Percentiles rank a stretch among this genome's conserved stretches.
Conservation (phyloP, 1,140 invertebrate species). For the Panagrolaimus sp. region DNA sequence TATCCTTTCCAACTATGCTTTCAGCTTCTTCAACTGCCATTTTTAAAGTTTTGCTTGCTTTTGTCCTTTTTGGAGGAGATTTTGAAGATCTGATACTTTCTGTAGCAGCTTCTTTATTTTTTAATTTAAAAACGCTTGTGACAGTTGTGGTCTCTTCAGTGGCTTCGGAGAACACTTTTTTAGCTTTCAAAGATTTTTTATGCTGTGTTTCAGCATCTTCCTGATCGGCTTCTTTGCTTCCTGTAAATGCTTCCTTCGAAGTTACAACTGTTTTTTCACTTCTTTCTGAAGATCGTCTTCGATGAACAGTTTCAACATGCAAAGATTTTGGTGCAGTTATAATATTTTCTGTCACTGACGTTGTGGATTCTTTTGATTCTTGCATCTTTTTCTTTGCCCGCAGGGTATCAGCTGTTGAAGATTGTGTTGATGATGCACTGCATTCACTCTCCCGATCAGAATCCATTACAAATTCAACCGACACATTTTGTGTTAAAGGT, state of each 20-base stretch:
- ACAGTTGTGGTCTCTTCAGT: constrained; percentile 5
- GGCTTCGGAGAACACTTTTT: not conserved
- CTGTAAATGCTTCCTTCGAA: not conserved
- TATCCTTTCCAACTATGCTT: too few species aligned
- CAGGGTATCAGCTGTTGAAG: not conserved
- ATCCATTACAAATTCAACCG: not conserved
- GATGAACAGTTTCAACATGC: constrained; percentile 5
- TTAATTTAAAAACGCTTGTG: not conserved
- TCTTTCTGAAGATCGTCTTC: constrained; percentile 1
- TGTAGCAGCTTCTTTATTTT: not conserved
- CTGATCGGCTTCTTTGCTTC: too few species aligned
- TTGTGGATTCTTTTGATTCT: constrained; percentile 5
- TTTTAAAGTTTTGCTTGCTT: not conserved
- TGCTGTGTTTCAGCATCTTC: not conserved
- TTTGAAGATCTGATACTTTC: not conserved
- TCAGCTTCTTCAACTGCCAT: too few species aligned
- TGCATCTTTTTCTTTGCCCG: constrained; percentile 6
- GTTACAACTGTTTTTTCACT: constrained; percentile 6
- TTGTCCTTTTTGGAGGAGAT: not conserved
- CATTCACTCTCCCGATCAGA: not conserved
- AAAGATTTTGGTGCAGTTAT: not conserved
- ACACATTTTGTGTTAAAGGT: not conserved
- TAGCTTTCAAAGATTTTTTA: not conserved
- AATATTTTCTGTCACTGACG: not conserved
- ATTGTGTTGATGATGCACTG: not conserved